Base-by-base conservation (phyloP, 2,113 vertebrate species). In the Mus pahari region DNA sequence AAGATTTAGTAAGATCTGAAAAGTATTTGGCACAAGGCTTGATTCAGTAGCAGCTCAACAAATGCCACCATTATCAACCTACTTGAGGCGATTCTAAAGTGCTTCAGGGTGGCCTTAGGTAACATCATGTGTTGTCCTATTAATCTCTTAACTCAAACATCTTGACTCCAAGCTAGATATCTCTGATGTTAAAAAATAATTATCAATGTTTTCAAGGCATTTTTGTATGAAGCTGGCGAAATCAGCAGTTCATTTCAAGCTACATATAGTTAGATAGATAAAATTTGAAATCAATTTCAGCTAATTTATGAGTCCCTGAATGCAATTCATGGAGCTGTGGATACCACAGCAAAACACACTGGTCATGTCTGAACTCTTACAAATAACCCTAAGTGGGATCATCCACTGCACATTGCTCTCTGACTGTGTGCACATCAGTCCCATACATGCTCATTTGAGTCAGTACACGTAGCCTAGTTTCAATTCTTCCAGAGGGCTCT, bases 1-100 rank as follows among this genome's bases (percentile, higher is more conserved):
- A 71, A 45, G 1, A 86, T 74, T 84, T 87, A 90, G 93, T 75
- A n/a, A 84, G 28, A 48, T 70, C 20, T 36, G 7, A 70, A 96
- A 93, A 62, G 9, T 28, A 26, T 53, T 10, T 11, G 5, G 36
- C 42, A 66, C 45, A 58, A 42, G 42, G 2, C 17, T 42, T 83
- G 39, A 78, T 3, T 87, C 7, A 71, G 17, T 22, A 75, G 50
- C 58, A 60, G 31, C 45, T 94, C n/a, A 95, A 71, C 28, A 60
- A 74, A 20, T 70, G 26, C 10, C n/a, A 50, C 16, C 19, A 20
- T 66, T 75, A 58, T 39, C 9, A 64, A 7, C 24, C 17, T 4
- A 13, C 20, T 66, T 88, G 50, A 39, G 48, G 14, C 77, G 50
- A 33, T 74, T 60, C n/a, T 62, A 36, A 12, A 64, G 24, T 83